Evolutionary conservation across 2,888 invertebrate genomes (phyloP), one percentile per base, ranked within the genome.

Genomic region (Polydrusus cervinus): DNA sequence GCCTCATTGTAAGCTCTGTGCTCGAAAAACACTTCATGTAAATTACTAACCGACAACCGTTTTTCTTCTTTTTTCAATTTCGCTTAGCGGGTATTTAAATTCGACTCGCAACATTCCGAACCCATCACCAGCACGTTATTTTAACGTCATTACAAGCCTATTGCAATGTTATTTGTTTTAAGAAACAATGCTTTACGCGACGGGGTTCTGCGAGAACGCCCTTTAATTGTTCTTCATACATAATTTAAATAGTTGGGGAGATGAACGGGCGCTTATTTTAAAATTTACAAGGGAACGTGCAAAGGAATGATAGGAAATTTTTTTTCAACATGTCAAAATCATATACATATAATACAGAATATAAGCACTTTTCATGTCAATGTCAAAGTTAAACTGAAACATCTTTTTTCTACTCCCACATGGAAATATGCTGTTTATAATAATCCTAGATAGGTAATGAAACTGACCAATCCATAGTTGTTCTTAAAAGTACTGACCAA

Each of bases 121-220:
- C 71, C 75, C 45, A 49, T 75, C 60, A 71, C 14, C 55, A 61
- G 70, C 66, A 66, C 71, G 65, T 75, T 71, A 71, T 18, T 20
- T 18, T 60, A 62, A 71, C 71, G 61, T 75, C 69, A 75, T 75
- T 75, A 75, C 75, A 71, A 75, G 65, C 66, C 66, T 16, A 71
- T 68, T 55, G 75, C 71, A 49, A 62, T 71, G 75, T 71, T 75
- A 75, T 71, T 75, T 75, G 75, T 75, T 75, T 75, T 71, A 68
- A 75, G 71, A 75, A 68, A 71, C 71, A 75, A 75, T 71, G 68
- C 47, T 62, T 75, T 47, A 67, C 71, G 40, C 67, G 30, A 30
- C 67, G 71, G 71, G 74, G 71, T 45, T 61, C 62, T 71, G 34
- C 30, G 13, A 43, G 43, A 69, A 69, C 65, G 64, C 73, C 73